Evolutionary conservation across 2,888 invertebrate species (phyloP).

Genomic region (Thumatha senex): DNA sequence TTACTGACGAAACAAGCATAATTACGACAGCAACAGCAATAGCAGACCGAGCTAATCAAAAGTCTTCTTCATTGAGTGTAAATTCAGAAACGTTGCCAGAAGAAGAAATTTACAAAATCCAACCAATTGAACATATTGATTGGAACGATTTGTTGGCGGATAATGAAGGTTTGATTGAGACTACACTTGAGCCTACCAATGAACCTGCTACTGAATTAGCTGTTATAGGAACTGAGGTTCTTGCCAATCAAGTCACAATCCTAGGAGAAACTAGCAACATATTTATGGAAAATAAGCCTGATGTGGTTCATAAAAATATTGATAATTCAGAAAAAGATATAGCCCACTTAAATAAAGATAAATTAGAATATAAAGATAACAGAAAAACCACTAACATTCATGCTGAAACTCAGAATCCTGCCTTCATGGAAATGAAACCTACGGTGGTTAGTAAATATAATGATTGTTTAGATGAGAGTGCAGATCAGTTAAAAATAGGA

Average conservation of each 20-base stretch:
- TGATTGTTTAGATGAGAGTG: slow-evolving; percentile 15
- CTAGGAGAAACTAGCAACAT: slow-evolving; percentile 49
- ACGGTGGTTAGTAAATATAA: slow-evolving; percentile 15
- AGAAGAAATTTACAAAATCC: slow-evolving; percentile 34
- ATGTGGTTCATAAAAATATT: slow-evolving; percentile 16
- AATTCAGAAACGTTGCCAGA: slow-evolving; percentile 9
- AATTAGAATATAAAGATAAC: no score
- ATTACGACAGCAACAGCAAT: not conserved
- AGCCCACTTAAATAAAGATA: no score
- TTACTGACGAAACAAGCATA: slow-evolving; percentile 1
- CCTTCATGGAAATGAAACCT: slow-evolving; percentile 28
- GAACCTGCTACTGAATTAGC: slow-evolving; percentile 35
- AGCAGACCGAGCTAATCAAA: not conserved
- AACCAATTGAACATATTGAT: slow-evolving; percentile 65
- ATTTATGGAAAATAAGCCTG: slow-evolving; percentile 26
- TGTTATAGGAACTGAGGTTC: slow-evolving; percentile 39
- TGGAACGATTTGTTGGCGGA: slow-evolving; percentile 74
- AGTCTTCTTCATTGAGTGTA: not conserved
- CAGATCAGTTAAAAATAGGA: slow-evolving; percentile 2
- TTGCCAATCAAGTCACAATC: slow-evolving; percentile 74
- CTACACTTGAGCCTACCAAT: slow-evolving; percentile 45
- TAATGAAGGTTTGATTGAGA: slow-evolving; percentile 57
- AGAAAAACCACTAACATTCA: no score
- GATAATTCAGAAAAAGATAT: slow-evolving; percentile 15
- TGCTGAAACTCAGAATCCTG: no score